Evolutionary conservation across 2,113 vertebrate species (phyloP).

Genomic region (Butorides virescens): DNA sequence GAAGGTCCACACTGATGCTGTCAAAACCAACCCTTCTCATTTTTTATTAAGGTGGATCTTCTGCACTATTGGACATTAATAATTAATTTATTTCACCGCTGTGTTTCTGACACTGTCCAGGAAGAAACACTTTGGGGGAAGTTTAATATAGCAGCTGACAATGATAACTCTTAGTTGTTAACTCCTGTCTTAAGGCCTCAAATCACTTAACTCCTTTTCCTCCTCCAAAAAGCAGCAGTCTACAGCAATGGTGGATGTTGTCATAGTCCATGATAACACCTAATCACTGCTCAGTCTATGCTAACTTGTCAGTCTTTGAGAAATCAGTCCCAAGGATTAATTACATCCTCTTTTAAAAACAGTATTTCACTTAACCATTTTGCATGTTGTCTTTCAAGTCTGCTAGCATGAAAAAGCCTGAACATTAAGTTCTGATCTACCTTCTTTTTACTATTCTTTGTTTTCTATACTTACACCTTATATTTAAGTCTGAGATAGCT

Average conservation of each 20-base stretch:
- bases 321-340: neutral
- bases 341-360: neutral
- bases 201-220: neutral
- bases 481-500: neutral
- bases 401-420: neutral
- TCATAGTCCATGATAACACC: neutral
- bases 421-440: neutral
- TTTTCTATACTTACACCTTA: neutral
- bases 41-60: neutral
- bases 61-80: neutral
- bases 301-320: neutral
- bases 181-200: neutral
- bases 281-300: neutral
- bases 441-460: neutral
- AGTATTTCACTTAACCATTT: neutral
- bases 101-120: neutral
- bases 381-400: neutral
- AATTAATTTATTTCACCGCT: neutral
- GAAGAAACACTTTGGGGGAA: neutral
- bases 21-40: neutral
- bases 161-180: neutral
- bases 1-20: neutral
- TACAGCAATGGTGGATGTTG: neutral
- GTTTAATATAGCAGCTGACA: neutral
- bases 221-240: neutral